A percentile compares a stretch with the other conserved stretches of the same genome.
phyloP scores from a whole-genome alignment of 1,140 invertebrate species.

The Amyelois transitella region DNA sequence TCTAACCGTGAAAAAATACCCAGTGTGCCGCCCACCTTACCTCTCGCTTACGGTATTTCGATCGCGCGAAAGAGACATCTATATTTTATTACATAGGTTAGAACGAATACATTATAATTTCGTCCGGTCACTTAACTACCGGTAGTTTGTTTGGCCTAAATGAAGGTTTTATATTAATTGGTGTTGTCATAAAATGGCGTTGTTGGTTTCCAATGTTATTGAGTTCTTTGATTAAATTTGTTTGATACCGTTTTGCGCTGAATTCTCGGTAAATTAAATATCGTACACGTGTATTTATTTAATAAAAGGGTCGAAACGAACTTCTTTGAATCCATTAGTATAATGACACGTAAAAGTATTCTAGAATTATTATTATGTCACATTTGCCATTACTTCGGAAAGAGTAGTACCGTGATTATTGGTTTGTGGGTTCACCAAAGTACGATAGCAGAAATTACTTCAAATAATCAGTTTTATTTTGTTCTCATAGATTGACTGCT shows the following conservation, averaged over 20 bases:
- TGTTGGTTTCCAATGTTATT: not conserved
- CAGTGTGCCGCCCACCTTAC: constrained; percentile 1
- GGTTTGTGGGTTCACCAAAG: no score
- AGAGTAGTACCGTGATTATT: no score
- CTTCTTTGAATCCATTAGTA: not conserved
- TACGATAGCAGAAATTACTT: no score
- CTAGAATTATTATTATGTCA: no score
- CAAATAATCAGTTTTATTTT: no score
- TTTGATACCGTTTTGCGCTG: not conserved
- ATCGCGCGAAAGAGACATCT: constrained; percentile 17
- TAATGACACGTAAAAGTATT: no score
- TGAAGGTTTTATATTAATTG: constrained; percentile 19
- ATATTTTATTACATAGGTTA: not conserved
- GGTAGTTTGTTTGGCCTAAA: constrained; percentile 19
- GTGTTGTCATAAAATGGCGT: not conserved
- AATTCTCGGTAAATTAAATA: not conserved
- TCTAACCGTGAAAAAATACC: constrained; percentile 24
- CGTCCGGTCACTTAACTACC: not conserved
- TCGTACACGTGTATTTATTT: not conserved
- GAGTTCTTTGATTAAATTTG: not conserved
- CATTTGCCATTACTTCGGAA: no score
- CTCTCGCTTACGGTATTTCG: constrained; percentile 23
- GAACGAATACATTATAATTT: constrained; percentile 8
- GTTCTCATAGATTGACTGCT: no score
- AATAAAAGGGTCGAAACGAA: not conserved